These are phyloP conservation scores for Gasteruption jaculator DNA, from an alignment of 2,888 invertebrate species.

Conservation along the genomic window DNA sequence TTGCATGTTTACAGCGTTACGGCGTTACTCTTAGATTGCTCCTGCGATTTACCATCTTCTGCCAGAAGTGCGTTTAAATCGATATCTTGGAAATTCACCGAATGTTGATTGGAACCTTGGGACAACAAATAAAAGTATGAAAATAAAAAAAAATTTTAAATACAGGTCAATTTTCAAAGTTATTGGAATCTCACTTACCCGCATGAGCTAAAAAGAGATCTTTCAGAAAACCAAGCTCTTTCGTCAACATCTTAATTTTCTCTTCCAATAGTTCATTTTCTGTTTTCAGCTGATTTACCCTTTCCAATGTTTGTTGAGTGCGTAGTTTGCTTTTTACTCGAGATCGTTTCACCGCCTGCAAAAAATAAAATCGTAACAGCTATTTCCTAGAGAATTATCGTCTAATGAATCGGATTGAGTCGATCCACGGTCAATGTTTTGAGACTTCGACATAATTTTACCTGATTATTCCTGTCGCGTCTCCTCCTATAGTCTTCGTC, in stretches of 20 bases:
- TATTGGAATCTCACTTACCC: too few relatives aligned
- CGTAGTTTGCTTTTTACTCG: slow-evolving; percentile 73
- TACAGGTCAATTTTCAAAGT: too few relatives aligned
- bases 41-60: slow-evolving; percentile 34
- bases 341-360: slow-evolving; percentile 77
- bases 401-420: too few relatives aligned
- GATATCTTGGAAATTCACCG: slow-evolving; percentile 40
- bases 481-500: slow-evolving; percentile 70
- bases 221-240: slow-evolving; percentile 75
- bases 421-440: too few relatives aligned
- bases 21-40: slow-evolving; percentile 28
- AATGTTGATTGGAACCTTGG: slow-evolving; percentile 43
- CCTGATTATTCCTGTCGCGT: slow-evolving; percentile 76
- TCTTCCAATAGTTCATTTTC: slow-evolving; percentile 78
- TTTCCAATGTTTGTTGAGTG: slow-evolving; percentile 71
- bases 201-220: slow-evolving; percentile 79
- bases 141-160: background rate
- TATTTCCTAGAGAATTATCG: background rate
- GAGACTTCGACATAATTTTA: slow-evolving; percentile 40
- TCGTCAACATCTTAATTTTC: slow-evolving; percentile 75
- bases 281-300: slow-evolving; percentile 70
- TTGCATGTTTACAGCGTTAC: slow-evolving; percentile 18
- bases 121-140: background rate
- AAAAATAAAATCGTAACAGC: slow-evolving; percentile 21
- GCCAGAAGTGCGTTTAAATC: slow-evolving; percentile 45